These are phyloP conservation scores for Opisthograptis luteolata DNA, from an alignment of 2,888 invertebrate species.

Conservation along the genomic window DNA sequence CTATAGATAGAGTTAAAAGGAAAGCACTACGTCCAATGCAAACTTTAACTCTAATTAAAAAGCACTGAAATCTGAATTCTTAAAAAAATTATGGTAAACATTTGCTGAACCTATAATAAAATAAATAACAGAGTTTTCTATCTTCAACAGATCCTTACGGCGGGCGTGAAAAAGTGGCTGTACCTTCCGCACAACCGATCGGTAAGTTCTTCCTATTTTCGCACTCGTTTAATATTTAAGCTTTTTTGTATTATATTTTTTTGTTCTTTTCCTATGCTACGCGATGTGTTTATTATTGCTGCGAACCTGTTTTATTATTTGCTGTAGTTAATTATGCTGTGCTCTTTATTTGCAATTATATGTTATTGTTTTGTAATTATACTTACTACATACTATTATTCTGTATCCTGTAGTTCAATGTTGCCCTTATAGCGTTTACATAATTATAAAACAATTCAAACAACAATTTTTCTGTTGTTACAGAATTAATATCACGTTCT, in stretches of 20 bases:
- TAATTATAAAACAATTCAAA: constrained; percentile 39
- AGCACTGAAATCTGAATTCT: no score
- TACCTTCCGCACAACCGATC: background rate
- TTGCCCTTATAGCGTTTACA: constrained; percentile 9
- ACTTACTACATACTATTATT: no score
- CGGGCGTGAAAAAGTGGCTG: background rate
- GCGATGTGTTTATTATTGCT: constrained; percentile 20
- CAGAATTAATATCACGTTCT: constrained; percentile 40
- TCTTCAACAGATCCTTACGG: constrained; percentile 9
- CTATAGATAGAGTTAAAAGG: no score
- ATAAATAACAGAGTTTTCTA: background rate
- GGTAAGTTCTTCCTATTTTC: constrained; percentile 4
- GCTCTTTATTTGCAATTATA: constrained; percentile 46
- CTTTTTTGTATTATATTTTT: no score
- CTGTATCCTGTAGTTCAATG: background rate
- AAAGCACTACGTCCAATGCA: no score
- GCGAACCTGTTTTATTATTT: constrained; percentile 37
- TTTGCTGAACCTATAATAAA: background rate
- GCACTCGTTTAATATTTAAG: background rate
- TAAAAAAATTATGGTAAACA: no score
- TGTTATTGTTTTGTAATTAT: constrained; percentile 23
- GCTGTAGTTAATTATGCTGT: constrained; percentile 37
- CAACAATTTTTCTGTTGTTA: constrained; percentile 55
- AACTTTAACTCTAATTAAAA: no score
- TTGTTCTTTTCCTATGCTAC: constrained; percentile 11